Base-by-base conservation (phyloP, 2,113 vertebrate genomes). In the Labrus mixtus region DNA sequence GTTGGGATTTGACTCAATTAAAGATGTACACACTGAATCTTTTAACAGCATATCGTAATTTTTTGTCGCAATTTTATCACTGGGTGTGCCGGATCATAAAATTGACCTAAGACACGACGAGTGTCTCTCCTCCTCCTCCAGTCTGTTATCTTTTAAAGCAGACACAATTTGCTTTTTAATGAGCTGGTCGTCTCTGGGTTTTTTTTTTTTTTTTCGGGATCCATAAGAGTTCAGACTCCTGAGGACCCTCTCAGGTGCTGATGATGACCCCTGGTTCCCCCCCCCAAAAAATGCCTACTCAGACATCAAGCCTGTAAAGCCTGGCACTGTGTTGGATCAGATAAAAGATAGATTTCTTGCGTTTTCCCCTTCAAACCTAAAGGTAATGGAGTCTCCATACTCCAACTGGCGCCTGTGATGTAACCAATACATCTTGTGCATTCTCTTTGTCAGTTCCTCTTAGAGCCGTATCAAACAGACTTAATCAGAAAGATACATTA, bases 391-490 rank as follows among this genome's bases (percentile, higher is more conserved):
- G 45, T 45, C 61, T 46, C 59, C 54, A 6, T 10, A 39, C 33
- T n/a, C 61, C 36, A 33, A 15, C 74, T 3, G 63, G n/a, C 7
- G 2, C 57, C 33, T 19, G 0, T 69, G 85, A 85, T 70, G 83
- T 80, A 81, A 84, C 36, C 3, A 62, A 53, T 25, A 20, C 78
- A 69, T 63, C 61, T 85, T 59, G 68, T 73, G 50, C 58, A 62
- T 84, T 82, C 78, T 74, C 82, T 90, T 82, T 85, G 81, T 82
- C 80, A 69, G 72, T 64, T 29, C 23, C 68, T 73, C 76, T 78
- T 76, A 79, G 82, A 67, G 76, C 33, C 0, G 59, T 10, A 76
- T 92, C 85, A 87, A 89, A 85, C 79, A 43, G 86, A 85, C 89
- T 87, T 48, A 50, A 86, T 84, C 64, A 78, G 56, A 58, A 17